Percentiles rank a stretch among this genome's conserved stretches.
These are phyloP conservation scores for Centruroides vittatus DNA, from an alignment of 1,140 invertebrate species.

Conservation along the genomic window DNA sequence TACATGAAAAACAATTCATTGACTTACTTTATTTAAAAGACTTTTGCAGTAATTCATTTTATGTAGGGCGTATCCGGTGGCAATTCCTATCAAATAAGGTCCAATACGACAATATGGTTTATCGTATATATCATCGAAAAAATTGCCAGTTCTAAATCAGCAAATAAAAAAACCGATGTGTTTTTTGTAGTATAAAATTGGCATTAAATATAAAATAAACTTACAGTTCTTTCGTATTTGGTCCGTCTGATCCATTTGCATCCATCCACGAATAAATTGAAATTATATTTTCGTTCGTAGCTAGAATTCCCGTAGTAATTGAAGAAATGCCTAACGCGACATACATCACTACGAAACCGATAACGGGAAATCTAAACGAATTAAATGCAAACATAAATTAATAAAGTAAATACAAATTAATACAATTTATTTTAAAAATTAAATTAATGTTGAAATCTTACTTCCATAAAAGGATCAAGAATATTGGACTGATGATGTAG, in stretches of 20 bases:
- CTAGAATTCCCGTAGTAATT: too few species aligned
- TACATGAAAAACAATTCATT: neutral
- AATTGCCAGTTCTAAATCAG: conserved; percentile 24
- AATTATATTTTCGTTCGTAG: too few species aligned
- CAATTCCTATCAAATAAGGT: conserved; percentile 37
- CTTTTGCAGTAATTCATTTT: conserved; percentile 9
- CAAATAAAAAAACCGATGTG: neutral
- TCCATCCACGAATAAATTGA: too few species aligned
- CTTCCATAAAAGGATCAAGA: conserved; percentile 22
- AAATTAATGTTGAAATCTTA: neutral
- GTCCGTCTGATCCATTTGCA: too few species aligned
- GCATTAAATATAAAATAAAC: neutral
- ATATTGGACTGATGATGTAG: conserved; percentile 24
- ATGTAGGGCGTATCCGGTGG: conserved; percentile 30
- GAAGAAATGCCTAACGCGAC: too few species aligned
- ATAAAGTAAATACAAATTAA: too few species aligned
- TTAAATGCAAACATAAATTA: neutral
- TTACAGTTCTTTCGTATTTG: neutral
- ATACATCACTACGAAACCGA: too few species aligned
- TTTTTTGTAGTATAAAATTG: neutral
- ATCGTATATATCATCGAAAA: conserved; percentile 83
- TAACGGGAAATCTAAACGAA: too few species aligned
- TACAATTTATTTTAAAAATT: neutral
- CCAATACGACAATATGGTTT: conserved; percentile 37
- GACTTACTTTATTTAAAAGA: conserved; percentile 15